phyloP scores from a whole-genome alignment of 2,797 vertebrate species.

The Muscicapa striata region DNA sequence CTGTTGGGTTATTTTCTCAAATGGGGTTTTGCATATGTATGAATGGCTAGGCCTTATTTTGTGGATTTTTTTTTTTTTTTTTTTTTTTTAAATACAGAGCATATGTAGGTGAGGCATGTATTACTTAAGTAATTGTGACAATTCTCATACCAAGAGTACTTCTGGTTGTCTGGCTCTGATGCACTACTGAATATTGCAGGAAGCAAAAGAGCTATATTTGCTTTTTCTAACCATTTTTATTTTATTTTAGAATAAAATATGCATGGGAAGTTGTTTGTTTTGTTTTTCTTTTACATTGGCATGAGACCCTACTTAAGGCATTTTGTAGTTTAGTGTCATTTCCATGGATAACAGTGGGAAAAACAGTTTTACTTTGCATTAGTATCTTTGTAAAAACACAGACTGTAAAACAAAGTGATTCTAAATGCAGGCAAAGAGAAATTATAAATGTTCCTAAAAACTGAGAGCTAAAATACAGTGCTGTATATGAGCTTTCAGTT shows the following conservation, averaged over 20 bases:
- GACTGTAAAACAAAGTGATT: conserved; percentile 40
- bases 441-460: conserved; percentile 69
- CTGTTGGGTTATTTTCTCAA: background rate
- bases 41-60: background rate
- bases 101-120: background rate
- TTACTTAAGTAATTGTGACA: background rate
- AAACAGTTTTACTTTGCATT: background rate
- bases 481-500: conserved; percentile 78
- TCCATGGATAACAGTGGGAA: background rate
- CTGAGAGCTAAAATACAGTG: conserved; percentile 60
- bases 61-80: background rate
- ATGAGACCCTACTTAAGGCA: background rate
- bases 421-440: conserved; percentile 62
- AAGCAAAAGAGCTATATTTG: background rate
- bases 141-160: background rate
- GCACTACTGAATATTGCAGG: background rate
- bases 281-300: background rate
- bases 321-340: background rate
- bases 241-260: background rate
- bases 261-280: background rate
- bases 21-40: background rate
- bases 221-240: background rate
- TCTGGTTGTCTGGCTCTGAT: background rate
- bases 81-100: background rate
- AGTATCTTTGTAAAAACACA: background rate